phyloP scores from a whole-genome alignment of 2,797 vertebrate species.

The Phaenicophaeus curvirostris region DNA sequence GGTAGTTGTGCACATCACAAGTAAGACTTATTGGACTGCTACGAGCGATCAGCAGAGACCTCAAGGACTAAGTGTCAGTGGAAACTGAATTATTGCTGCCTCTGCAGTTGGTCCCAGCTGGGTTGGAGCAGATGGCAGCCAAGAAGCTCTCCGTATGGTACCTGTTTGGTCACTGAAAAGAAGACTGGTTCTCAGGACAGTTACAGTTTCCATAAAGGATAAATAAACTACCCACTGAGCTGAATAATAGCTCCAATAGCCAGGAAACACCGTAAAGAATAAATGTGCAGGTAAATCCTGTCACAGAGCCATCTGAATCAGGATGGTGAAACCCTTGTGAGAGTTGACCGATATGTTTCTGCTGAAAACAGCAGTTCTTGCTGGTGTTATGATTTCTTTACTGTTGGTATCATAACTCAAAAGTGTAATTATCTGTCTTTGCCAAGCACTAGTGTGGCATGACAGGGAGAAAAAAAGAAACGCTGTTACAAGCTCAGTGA shows the following conservation, averaged over 20 bases:
- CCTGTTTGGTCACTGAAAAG: not conserved
- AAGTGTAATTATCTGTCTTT: not conserved
- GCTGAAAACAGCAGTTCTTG: not conserved
- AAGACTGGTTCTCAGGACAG: not conserved
- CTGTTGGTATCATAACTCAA: not conserved
- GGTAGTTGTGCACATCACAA: not conserved
- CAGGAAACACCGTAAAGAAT: not conserved
- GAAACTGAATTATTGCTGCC: not conserved
- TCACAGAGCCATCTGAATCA: not conserved
- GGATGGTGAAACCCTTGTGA: not conserved
- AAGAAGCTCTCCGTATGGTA: not conserved
- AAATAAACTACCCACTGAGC: slow-evolving; percentile 1
- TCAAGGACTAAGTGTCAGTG: slow-evolving; percentile 40
- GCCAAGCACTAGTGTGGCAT: not conserved
- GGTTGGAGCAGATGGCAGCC: slow-evolving; percentile 40
- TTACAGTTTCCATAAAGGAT: slow-evolving; percentile 15
- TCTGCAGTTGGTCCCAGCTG: not conserved
- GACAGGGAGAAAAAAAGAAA: not conserved
- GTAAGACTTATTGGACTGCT: not conserved
- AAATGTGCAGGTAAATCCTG: slow-evolving; percentile 10
- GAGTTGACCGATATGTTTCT: not conserved
- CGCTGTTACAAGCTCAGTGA: not conserved
- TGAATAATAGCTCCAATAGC: not conserved
- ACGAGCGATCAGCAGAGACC: not conserved
- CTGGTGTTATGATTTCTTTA: not conserved